Evolutionary conservation across 2,888 invertebrate genomes (phyloP), one percentile per base, ranked within the genome.

Genomic region (Perizoma flavofasciatum): DNA sequence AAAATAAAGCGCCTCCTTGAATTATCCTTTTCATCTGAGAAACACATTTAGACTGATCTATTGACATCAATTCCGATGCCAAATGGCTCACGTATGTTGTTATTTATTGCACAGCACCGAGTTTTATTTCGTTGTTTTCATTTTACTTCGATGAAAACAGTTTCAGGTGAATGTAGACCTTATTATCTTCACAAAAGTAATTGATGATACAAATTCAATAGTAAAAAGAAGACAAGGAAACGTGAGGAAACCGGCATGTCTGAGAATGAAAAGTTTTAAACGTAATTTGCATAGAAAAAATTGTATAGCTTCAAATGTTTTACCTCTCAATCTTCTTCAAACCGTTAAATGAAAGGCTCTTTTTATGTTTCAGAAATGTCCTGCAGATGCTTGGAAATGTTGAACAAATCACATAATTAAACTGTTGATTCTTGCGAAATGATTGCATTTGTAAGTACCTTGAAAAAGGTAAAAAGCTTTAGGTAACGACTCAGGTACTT

Each of bases 291-390:
- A 3, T 22, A 22, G 22, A 22, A 22, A 22, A 22, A 22, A 1
- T 3, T 22, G 22, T 22, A 3, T 22, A 3, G 22, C 22, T 1
- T 3, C 1, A 22, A 22, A 22, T 22, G 22, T 22, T 22, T 22
- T 3, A 22, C 22, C 22, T 2, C 22, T 22, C 22, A 3, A 22
- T 22, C 22, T 22, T 2, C 22, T 22, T 22, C 22, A 22, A 22
- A 22, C 22, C 22, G 22, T 22, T 22, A 22, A 22, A 22, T 22
- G 3, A 22, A 22, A n/a, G n/a, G n/a, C n/a, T 22, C 22, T 22
- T 6, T 8, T 22, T 34, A 22, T 33, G 4, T 5, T 85, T 63
- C 86, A 87, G 86, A 87, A 87, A 87, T 90, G 90, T 66, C 89
- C 90, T 0, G 71, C 78, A 4, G 69, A 79, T 0, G 75, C 82